A percentile compares a stretch with the other conserved stretches of the same genome.
phyloP scores from a whole-genome alignment of 2,888 invertebrate species.

The Melanostoma mellinum region DNA sequence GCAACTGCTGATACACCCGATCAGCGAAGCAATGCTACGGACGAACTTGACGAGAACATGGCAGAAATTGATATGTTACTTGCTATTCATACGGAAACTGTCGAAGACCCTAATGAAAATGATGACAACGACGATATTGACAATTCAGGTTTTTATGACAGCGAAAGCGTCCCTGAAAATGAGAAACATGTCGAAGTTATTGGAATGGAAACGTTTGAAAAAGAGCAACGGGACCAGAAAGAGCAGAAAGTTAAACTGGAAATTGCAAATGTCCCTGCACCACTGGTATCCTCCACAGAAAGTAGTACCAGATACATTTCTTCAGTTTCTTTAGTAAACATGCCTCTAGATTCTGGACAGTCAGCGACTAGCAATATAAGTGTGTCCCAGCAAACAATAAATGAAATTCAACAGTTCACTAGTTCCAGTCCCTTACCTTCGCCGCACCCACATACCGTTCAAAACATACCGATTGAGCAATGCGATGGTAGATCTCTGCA shows the following conservation, averaged over 20 bases:
- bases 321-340: not conserved
- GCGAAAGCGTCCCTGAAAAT: slow-evolving; percentile 36
- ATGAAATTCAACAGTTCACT: slow-evolving; percentile 39
- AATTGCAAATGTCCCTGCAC: slow-evolving; percentile 41
- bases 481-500: slow-evolving; percentile 37
- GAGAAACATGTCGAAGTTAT: slow-evolving; percentile 52
- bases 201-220: slow-evolving; percentile 65
- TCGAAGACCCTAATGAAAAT: slow-evolving; percentile 31
- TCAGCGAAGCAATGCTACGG: slow-evolving; percentile 4
- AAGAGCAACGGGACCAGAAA: slow-evolving; percentile 52
- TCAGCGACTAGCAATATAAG: not conserved
- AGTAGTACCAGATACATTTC: slow-evolving; percentile 5
- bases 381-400: slow-evolving; percentile 4
- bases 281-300: slow-evolving; percentile 22
- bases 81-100: slow-evolving; percentile 37
- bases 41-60: slow-evolving; percentile 72
- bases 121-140: slow-evolving; percentile 49
- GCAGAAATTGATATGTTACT: slow-evolving; percentile 71
- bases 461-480: slow-evolving; percentile 23
- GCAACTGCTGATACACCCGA: not conserved
- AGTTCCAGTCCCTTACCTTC: slow-evolving; percentile 12
- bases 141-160: slow-evolving; percentile 39
- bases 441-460: slow-evolving; percentile 20
- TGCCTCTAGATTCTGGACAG: slow-evolving; percentile 22
- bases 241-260: slow-evolving; percentile 59